Percentiles rank a stretch among this genome's conserved stretches.
Evolutionary conservation across 1,140 invertebrate species (phyloP).

Genomic region (Halyomorpha halys): DNA sequence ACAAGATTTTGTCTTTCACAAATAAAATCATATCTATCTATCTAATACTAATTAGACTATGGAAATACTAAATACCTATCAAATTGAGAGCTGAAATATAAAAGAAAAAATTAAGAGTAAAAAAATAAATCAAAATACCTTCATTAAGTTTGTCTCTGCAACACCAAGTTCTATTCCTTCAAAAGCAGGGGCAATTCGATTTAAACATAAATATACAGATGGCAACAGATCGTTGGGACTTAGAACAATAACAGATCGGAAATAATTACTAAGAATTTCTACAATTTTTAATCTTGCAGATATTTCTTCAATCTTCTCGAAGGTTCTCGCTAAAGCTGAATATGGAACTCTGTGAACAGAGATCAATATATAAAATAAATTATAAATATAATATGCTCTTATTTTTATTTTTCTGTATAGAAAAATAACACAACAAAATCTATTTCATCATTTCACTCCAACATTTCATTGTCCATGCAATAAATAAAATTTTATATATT

Average conservation of each 20-base stretch:
- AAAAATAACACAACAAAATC: too few relatives aligned
- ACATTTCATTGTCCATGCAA: too few relatives aligned
- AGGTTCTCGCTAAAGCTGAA: slow-evolving; percentile 77
- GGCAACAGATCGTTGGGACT: slow-evolving; percentile 79
- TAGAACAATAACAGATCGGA: slow-evolving; percentile 81
- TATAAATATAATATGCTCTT: too few relatives aligned
- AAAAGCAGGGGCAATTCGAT: slow-evolving; percentile 90
- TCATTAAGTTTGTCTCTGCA: slow-evolving; percentile 87
- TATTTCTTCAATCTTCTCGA: slow-evolving; percentile 83
- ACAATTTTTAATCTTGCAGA: slow-evolving; percentile 87
- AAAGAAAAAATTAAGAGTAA: not conserved
- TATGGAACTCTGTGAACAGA: slow-evolving; percentile 70
- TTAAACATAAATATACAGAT: slow-evolving; percentile 89
- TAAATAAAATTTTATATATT: too few relatives aligned
- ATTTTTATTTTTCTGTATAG: too few relatives aligned
- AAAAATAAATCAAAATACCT: slow-evolving; percentile 37
- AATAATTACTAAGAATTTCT: slow-evolving; percentile 87
- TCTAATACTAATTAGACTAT: too few relatives aligned
- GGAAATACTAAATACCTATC: not conserved
- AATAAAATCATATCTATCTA: too few relatives aligned
- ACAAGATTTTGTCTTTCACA: too few relatives aligned
- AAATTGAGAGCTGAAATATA: too few relatives aligned
- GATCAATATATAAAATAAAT: too few relatives aligned
- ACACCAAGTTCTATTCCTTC: slow-evolving; percentile 82
- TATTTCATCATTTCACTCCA: too few relatives aligned